Evolutionary conservation across 2,888 invertebrate genomes (phyloP), one percentile per base, ranked within the genome.

Genomic region (Aspidiotus destructor): DNA sequence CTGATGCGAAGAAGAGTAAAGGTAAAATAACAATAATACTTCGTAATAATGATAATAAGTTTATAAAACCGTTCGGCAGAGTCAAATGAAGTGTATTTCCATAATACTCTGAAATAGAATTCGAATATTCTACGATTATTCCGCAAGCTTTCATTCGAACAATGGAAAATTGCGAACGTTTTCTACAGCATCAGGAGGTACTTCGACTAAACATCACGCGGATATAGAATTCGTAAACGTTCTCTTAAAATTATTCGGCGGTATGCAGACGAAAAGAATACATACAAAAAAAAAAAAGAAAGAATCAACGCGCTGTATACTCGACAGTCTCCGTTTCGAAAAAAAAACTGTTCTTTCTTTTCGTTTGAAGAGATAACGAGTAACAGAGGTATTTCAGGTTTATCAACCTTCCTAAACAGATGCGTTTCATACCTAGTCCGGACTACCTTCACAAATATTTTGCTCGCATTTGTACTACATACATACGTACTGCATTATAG

Each of bases 221-320:
- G 48, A 48, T 48, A 48, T 3, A 13, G n/a, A 48, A 48, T 48
- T 13, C 61, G 61, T 44, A 61, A 61, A 44, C 44, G 61, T 61
- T 61, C 61, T 61, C 16, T 61, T 42, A 61, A 61, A 61, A 42
- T 61, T 61, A 61, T 61, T 44, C 28, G 48, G n/a, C n/a, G 11
- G 48, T 48, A n/a, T 48, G 48, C 11, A 48, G 48, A 48, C 48
- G 48, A 13, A 28, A 28, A 28, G 28, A 28, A 28, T 28, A 28
- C 28, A 28, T 5, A 28, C 28, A 28, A 1, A 28, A 28, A 28
- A 28, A 28, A 28, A 28, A 28, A 28, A n/a, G 48, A 48, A 48
- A 48, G 48, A 11, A n/a, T n/a, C 11, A n/a, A 11, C 48, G 48
- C 48, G 48, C 11, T 48, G 2, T 13, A 48, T 48, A 48, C n/a